Evolutionary conservation across 37 sponge, comb jelly and placozoan genomes (phyloP), one percentile per base, ranked within the genome.

Genomic region (Ianthella basta): DNA sequence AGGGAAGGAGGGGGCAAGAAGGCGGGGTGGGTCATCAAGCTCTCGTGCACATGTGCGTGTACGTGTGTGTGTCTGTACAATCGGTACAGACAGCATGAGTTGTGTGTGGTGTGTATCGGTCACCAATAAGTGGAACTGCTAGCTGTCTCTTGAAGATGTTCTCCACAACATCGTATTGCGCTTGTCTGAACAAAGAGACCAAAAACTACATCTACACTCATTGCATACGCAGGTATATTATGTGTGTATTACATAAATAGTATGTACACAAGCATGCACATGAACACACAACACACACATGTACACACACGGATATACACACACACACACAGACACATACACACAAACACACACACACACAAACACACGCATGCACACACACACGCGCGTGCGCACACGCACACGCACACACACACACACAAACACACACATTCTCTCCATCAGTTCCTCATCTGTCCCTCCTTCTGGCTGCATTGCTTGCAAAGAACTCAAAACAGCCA

Each of bases 111-210:
- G 50, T 44, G 50, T 8, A 44, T 64, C 33, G 83, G 80, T 81
- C 36, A 86, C 95, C 95, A 59, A 91, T 80, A 8, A 91, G 91
- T 60, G 95, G 92, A 19, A 94, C 85, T 39, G 89, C 70, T 19
- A 91, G 50, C 39, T 87, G 85, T 79, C 95, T 57, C 40, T 80
- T 85, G 80, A 79, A 94, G 37, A 94, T 29, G 39, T 80, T 89
- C 25, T 87, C 87, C 20, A 94, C 86, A 50, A 55, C 80, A 6
- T 89, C 89, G 75, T 57, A 85, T 85, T 92, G 93, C 53, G 72
- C 66, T 39, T 81, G 79, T 20, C 93, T 92, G 40, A 3, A 20
- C 5, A n/a, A 41, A 69, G 8, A 60, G 25, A 18, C 29, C 59
- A 21, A 60, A 54, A 33, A n/a, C n/a, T n/a, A n/a, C n/a, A n/a